phyloP scores from a whole-genome alignment of 2,888 invertebrate genomes.

The Scaeva pyrastri region DNA sequence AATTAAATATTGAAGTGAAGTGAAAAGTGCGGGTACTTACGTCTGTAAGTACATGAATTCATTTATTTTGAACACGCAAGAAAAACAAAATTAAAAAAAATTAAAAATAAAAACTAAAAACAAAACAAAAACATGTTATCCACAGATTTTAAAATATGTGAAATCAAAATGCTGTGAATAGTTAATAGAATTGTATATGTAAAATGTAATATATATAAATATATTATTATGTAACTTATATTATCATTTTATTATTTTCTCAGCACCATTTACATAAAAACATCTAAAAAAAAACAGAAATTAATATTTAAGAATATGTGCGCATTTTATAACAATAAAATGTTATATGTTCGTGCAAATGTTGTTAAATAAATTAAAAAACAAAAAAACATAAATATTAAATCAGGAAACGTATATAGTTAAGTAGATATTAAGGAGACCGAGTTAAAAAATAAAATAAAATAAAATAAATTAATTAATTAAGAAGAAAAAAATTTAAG shows the following conservation, averaged over 20 bases:
- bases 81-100: slow-evolving; percentile 37
- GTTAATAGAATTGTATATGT: slow-evolving; percentile 72
- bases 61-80: slow-evolving; percentile 44
- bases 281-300: neutral
- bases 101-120: slow-evolving; percentile 13
- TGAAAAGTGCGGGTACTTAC: slow-evolving; percentile 53
- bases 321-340: slow-evolving; percentile 34
- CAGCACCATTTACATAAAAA: slow-evolving; percentile 46
- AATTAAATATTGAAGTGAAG: neutral
- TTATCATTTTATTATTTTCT: slow-evolving; percentile 48
- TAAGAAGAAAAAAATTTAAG: slow-evolving; percentile 57
- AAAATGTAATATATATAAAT: slow-evolving; percentile 69
- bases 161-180: slow-evolving; percentile 76
- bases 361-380: slow-evolving; percentile 61
- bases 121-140: slow-evolving; percentile 58
- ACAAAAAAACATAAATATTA: slow-evolving; percentile 39
- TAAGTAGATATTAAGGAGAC: slow-evolving; percentile 66
- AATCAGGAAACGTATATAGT: slow-evolving; percentile 65
- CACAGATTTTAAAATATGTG: slow-evolving; percentile 73
- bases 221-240: slow-evolving; percentile 49
- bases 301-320: slow-evolving; percentile 31
- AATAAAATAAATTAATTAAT: slow-evolving; percentile 36
- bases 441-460: slow-evolving; percentile 49
- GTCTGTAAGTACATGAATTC: slow-evolving; percentile 47
- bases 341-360: slow-evolving; percentile 62